Base-by-base conservation (phyloP, 2,113 vertebrate species). In the Micromys minutus region DNA sequence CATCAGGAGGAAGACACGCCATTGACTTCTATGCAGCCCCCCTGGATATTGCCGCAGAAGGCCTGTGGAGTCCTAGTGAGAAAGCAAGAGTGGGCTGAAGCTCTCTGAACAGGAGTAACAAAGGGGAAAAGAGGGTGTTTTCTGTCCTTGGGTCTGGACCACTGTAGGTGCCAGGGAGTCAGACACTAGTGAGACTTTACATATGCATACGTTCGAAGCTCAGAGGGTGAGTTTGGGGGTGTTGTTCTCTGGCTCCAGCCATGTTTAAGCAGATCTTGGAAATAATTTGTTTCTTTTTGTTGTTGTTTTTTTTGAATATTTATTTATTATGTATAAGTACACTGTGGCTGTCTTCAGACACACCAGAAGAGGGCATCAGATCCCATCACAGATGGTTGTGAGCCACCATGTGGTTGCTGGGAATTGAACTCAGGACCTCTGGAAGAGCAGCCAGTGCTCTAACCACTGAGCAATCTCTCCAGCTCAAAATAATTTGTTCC, bases 1-100 rank as follows among this genome's bases (percentile, higher is more conserved):
- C 1, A 57, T 16, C 34, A 10, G 7, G 52, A 0, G 0, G 55
- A 76, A 16, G 39, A 3, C 31, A 7, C 3, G 10, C 47, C 75
- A 72, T 1, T 13, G 29, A 9, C 29, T 12, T 24, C 22, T 19
- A 55, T 50, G 21, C 36, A 4, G 10, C 45, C 55, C 71, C 21
- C 6, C 2, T 5, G 0, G 13, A 52, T 52, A 3, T 5, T 5
- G 29, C 26, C 21, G 7, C 10, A 45, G 65, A 79, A 69, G 79
- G 7, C 42, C n/a, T 59, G 71, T 15, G 7, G n/a, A 34, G 29
- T 21, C 67, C 36, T 21, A 22, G 12, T 72, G 45, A 22, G n/a
- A 72, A 39, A 47, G 21, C 39, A 77, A 39, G 42, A 45, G 63
- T 11, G 34, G 29, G 57, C 12, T 0, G 50, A 63, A 80, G 55